Percentiles rank a stretch among this genome's conserved stretches.
These are phyloP conservation scores for Cynoglossus semilaevis DNA, from an alignment of 2,113 vertebrate species.

Conservation along the genomic window DNA sequence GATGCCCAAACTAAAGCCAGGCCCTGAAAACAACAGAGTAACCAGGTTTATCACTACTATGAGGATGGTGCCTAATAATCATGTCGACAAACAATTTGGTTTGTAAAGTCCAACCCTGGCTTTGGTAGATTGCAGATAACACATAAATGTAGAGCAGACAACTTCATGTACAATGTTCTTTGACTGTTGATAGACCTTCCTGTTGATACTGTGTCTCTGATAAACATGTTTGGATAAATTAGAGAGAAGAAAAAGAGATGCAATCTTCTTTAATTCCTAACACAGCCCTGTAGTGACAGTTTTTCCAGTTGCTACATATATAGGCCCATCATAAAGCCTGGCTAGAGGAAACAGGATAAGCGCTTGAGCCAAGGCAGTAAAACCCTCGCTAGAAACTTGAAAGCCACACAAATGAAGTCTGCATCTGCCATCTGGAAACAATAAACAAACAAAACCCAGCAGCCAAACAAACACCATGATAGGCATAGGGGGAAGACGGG, in stretches of 20 bases:
- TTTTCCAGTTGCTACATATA: slow-evolving; percentile 74
- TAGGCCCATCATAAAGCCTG: slow-evolving; percentile 77
- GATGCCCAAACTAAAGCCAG: slow-evolving; percentile 67
- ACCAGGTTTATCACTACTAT: slow-evolving; percentile 44
- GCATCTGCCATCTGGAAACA: slow-evolving; percentile 84
- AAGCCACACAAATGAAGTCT: slow-evolving; percentile 81
- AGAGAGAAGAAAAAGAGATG: neutral
- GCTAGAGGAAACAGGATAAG: slow-evolving; percentile 81
- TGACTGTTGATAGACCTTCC: slow-evolving; percentile 17
- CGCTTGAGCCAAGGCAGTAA: slow-evolving; percentile 80
- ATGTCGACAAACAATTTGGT: slow-evolving; percentile 35
- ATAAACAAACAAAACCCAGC: slow-evolving; percentile 83
- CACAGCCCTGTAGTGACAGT: slow-evolving; percentile 72
- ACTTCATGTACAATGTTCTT: slow-evolving; percentile 23
- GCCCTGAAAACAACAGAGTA: slow-evolving; percentile 35
- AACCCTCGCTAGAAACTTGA: slow-evolving; percentile 82
- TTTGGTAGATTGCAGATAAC: slow-evolving; percentile 9
- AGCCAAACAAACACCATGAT: slow-evolving; percentile 77
- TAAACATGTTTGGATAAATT: slow-evolving; percentile 27
- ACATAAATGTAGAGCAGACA: slow-evolving; percentile 4
- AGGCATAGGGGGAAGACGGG: slow-evolving; percentile 26
- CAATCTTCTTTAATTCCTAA: slow-evolving; percentile 25
- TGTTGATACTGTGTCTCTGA: slow-evolving; percentile 15
- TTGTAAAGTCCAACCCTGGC: slow-evolving; percentile 1
- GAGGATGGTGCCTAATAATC: slow-evolving; percentile 16